phyloP scores from a whole-genome alignment of 2,888 invertebrate genomes.

The Pteria penguin region DNA sequence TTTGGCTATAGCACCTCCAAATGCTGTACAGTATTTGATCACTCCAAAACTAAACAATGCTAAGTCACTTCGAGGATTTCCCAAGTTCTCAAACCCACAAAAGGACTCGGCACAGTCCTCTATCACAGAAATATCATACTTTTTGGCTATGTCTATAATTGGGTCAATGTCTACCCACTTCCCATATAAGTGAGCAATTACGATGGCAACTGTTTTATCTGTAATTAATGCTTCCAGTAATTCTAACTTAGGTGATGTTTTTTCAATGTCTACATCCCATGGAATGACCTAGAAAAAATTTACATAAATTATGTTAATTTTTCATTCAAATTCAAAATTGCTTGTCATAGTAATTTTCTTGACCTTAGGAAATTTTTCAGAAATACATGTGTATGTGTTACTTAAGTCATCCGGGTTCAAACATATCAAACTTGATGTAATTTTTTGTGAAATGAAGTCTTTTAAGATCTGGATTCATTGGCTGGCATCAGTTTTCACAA shows the following conservation, averaged over 20 bases:
- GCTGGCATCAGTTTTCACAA: too few species aligned
- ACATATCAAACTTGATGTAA: too few species aligned
- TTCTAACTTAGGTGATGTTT: slow-evolving; percentile 74
- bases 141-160: slow-evolving; percentile 69
- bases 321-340: too few species aligned
- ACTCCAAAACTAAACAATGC: slow-evolving; percentile 79
- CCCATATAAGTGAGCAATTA: slow-evolving; percentile 79
- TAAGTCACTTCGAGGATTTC: slow-evolving; percentile 77
- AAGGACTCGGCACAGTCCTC: slow-evolving; percentile 80
- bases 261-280: slow-evolving; percentile 77
- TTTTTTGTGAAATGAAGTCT: too few species aligned
- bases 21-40: slow-evolving; percentile 78
- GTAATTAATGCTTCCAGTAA: slow-evolving; percentile 73
- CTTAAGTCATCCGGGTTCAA: too few species aligned
- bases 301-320: background rate
- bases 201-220: slow-evolving; percentile 75
- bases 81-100: slow-evolving; percentile 74
- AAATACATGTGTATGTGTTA: background rate
- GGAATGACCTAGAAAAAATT: slow-evolving; percentile 68
- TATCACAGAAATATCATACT: slow-evolving; percentile 71
- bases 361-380: background rate
- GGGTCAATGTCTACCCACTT: slow-evolving; percentile 74
- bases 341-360: too few species aligned
- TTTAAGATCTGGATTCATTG: too few species aligned
- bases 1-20: slow-evolving; percentile 79